Percentiles rank a stretch among this genome's conserved stretches.
Conservation (phyloP, 1,140 invertebrate species). For the Bombus affinis region DNA sequence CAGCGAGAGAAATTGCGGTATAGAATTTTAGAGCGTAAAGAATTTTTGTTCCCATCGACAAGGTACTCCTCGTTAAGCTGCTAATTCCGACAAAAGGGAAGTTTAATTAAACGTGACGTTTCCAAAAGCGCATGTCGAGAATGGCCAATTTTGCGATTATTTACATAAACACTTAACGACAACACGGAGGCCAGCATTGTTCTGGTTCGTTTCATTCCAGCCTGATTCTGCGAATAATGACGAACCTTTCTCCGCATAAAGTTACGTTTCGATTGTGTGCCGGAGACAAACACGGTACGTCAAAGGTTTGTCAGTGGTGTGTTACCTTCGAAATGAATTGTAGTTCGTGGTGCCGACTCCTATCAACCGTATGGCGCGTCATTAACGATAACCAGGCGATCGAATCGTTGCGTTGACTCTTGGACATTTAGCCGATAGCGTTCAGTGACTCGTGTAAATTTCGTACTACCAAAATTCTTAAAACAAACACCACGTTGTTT, state of each 20-base stretch:
- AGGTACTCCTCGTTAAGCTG: background rate
- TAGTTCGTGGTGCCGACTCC: background rate
- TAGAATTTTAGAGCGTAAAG: too few species aligned
- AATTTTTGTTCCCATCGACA: background rate
- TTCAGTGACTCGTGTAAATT: too few species aligned
- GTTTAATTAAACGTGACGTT: slow-evolving; percentile 15
- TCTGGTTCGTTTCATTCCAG: background rate
- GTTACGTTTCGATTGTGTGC: slow-evolving; percentile 13
- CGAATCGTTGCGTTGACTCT: background rate
- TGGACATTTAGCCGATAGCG: background rate
- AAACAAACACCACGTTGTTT: background rate
- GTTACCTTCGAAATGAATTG: background rate
- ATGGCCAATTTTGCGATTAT: background rate
- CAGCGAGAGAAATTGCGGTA: too few species aligned
- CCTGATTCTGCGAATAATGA: background rate
- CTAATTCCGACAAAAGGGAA: background rate
- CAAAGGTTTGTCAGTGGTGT: background rate
- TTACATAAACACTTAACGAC: slow-evolving; percentile 16
- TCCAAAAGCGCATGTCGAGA: background rate
- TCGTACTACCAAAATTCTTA: background rate
- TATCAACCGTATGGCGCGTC: background rate
- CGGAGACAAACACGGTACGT: slow-evolving; percentile 15
- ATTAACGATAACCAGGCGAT: background rate
- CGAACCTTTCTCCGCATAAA: background rate
- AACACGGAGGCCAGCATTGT: background rate